phyloP scores from a whole-genome alignment of 1,140 invertebrate genomes.

The Aphelenchoides avenae region DNA sequence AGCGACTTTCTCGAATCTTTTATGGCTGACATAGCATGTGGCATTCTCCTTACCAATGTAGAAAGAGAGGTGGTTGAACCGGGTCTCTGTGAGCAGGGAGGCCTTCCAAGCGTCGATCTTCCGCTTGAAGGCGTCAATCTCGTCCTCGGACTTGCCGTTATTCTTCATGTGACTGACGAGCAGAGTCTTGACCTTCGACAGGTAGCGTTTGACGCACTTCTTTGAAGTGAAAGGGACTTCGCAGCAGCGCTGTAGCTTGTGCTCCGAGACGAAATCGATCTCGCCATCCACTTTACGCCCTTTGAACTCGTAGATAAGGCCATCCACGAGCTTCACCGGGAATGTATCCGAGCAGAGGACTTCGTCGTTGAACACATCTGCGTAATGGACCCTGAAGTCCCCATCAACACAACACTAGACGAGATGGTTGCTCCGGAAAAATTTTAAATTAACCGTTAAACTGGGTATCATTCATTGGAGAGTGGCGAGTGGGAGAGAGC shows the following conservation, averaged over 20 bases:
- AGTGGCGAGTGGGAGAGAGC: no score
- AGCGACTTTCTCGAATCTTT: no score
- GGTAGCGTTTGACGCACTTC: constrained; percentile 84
- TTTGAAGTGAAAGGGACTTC: constrained; percentile 70
- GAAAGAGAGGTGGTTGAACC: constrained; percentile 84
- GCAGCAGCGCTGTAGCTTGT: constrained; percentile 71
- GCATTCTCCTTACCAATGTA: constrained; percentile 80
- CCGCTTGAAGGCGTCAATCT: constrained; percentile 90
- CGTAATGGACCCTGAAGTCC: no score
- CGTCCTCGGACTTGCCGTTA: constrained; percentile 82
- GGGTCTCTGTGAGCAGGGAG: constrained; percentile 37
- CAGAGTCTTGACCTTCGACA: constrained; percentile 68
- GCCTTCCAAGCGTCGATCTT: constrained; percentile 72
- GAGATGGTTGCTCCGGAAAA: no score
- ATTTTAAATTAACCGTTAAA: no score
- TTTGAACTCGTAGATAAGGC: constrained; percentile 85
- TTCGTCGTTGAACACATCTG: constrained; percentile 83
- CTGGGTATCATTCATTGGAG: no score
- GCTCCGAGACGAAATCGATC: constrained; percentile 85
- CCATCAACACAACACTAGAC: no score
- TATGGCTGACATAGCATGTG: no score
- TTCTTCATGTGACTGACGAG: constrained; percentile 62
- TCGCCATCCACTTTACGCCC: constrained; percentile 74
- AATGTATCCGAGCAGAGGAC: constrained; percentile 95
- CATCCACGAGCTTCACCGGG: constrained; percentile 83